phyloP scores from a whole-genome alignment of 2,797 vertebrate species.

The Arctocebus calabarensis region DNA sequence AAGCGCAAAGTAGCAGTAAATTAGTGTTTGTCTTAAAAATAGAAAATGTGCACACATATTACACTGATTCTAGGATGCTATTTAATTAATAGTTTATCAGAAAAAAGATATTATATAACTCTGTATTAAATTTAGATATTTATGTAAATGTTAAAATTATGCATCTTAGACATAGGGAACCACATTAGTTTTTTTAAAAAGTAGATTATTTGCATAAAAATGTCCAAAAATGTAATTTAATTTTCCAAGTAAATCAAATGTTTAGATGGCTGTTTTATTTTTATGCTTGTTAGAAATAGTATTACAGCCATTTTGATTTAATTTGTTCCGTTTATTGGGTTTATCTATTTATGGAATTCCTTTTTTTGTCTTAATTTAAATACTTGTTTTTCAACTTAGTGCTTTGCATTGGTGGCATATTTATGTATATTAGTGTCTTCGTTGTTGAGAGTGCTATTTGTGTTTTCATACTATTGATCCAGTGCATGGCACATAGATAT shows the following conservation, averaged over 20 bases:
- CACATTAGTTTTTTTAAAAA: background rate
- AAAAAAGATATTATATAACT: background rate
- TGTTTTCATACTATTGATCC: background rate
- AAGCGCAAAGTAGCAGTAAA: background rate
- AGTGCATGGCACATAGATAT: background rate
- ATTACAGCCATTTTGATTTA: background rate
- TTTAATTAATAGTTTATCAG: background rate
- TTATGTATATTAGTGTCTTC: background rate
- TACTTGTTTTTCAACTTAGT: background rate
- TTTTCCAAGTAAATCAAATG: background rate
- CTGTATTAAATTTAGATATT: background rate
- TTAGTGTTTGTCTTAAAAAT: background rate
- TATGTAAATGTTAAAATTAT: slow-evolving; percentile 4
- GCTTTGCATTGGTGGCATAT: background rate
- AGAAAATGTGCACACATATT: background rate
- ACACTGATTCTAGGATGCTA: background rate
- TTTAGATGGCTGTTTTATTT: background rate
- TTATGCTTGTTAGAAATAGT: background rate
- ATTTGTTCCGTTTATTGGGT: background rate
- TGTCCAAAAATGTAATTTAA: slow-evolving; percentile 18
- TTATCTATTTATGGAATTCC: background rate
- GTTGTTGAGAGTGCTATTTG: slow-evolving; percentile 10
- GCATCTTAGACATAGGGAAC: background rate
- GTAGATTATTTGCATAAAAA: background rate
- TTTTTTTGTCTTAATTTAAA: background rate